Evolutionary conservation across 2,797 vertebrate genomes (phyloP).

Genomic region (Pangasius larnaudii): DNA sequence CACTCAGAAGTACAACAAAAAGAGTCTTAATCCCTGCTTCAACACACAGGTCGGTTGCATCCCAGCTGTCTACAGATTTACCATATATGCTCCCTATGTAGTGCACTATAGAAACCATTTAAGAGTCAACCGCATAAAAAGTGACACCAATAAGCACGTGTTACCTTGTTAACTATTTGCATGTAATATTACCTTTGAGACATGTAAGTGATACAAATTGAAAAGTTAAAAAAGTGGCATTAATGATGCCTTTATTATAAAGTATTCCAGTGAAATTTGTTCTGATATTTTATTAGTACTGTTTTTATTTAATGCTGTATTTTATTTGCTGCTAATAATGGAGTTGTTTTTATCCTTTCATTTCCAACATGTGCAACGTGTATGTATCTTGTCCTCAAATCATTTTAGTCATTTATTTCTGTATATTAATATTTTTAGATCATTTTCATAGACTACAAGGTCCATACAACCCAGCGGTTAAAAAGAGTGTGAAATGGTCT

Average conservation of each 20-base stretch:
- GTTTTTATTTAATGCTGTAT: neutral
- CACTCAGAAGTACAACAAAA: neutral
- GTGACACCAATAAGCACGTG: too few species aligned
- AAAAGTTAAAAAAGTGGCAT: neutral
- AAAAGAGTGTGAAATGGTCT: neutral
- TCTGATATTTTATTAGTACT: neutral
- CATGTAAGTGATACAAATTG: too few species aligned
- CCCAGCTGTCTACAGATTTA: neutral
- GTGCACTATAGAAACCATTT: neutral
- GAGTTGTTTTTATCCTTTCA: neutral
- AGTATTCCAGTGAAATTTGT: neutral
- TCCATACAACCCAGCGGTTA: neutral
- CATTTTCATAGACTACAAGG: neutral
- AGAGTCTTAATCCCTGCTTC: neutral
- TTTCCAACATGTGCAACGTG: neutral
- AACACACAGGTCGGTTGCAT: neutral
- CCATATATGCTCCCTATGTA: neutral
- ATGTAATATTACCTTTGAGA: neutral
- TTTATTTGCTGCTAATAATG: neutral
- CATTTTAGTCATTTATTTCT: neutral
- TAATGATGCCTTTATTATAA: neutral
- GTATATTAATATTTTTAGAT: neutral
- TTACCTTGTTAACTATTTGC: neutral
- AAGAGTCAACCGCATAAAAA: neutral
- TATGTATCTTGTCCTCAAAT: neutral